Base-by-base conservation (phyloP, 2,888 invertebrate species). In the Tetramorium bicarinatum region DNA sequence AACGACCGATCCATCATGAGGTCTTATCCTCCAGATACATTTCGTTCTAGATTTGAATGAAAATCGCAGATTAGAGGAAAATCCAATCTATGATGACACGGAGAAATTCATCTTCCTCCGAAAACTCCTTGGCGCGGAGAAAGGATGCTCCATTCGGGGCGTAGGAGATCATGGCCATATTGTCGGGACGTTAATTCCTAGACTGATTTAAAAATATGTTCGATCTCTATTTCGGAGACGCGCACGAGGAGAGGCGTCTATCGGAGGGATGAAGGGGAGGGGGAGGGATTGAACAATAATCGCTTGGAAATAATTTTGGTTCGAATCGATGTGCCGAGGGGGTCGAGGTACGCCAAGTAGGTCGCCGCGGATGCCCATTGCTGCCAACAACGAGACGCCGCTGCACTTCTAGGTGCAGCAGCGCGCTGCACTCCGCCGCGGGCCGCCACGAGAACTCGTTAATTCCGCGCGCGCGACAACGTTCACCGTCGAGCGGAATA, bases 301-400 rank as follows among this genome's bases (percentile, higher is more conserved):
- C 91, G 25, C 86, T 88, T 77, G 87, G 87, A 87, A 92, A 92
- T 92, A 93, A 94, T 93, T 94, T 93, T 87, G 92, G 92, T 92
- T 92, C 87, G 91, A 94, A 94, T 94, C 94, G 93, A 94, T 94
- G 94, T 89, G 91, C 6, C 90, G 90, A 93, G 91, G 93, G 94
- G 94, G 94, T 94, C 94, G 94, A 94, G 93, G 94, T 92, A 94
- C 94, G 94, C 93, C 92, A 94, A 95, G 93, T 94, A 94, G 94
- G 94, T 94, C 94, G 93, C 86, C 88, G 93, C 90, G 91, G 92
- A 92, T 94, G 91, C 91, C 91, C 94, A 94, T 91, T 93, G 94
- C 94, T 94, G 93, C 94, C 94, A 94, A 94, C 92, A 77, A 77
- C 67, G 38, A 80, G 52, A 25, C 49, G 71, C 54, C 76, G 25